These are phyloP conservation scores for Pristionchus exspectatus DNA, from an alignment of 2,888 invertebrate genomes.

Conservation along the genomic window DNA sequence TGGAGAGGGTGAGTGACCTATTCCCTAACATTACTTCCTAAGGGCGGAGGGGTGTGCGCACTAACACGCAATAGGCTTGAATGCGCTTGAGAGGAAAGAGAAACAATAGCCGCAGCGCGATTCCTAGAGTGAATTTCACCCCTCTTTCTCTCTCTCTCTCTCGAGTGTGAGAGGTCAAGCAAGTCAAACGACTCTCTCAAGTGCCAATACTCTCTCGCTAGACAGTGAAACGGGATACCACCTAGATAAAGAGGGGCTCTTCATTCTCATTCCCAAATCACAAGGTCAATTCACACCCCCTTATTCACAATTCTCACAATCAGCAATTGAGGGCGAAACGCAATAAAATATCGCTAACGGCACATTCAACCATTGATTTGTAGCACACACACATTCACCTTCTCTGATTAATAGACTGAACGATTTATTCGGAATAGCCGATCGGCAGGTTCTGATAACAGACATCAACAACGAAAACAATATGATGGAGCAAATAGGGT, in stretches of 20 bases:
- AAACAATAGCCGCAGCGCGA: not conserved
- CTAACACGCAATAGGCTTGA: slow-evolving; percentile 9
- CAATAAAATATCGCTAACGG: slow-evolving; percentile 9
- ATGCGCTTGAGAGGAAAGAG: slow-evolving; percentile 9
- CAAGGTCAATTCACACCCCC: slow-evolving; percentile 34
- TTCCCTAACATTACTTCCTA: slow-evolving; percentile 22
- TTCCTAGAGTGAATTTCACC: slow-evolving; percentile 9
- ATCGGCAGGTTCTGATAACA: slow-evolving; percentile 20
- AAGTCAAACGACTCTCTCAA: not conserved
- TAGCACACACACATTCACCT: not conserved
- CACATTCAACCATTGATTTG: slow-evolving; percentile 33
- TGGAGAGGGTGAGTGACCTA: not conserved
- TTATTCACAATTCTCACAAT: not conserved
- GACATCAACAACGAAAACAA: slow-evolving; percentile 24
- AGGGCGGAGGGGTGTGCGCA: not conserved
- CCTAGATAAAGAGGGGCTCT: not conserved
- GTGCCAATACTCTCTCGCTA: not conserved
- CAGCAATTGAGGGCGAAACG: not conserved
- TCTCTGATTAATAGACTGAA: not conserved
- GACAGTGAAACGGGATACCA: not conserved
- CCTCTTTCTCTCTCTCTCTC: not conserved
- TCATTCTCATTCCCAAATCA: not conserved
- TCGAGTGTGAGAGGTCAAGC: not conserved
- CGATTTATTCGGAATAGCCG: slow-evolving; percentile 9
- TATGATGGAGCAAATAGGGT: not conserved